Evolutionary conservation across 1,140 invertebrate species (phyloP).

Genomic region (Metopolophium dirhodum): DNA sequence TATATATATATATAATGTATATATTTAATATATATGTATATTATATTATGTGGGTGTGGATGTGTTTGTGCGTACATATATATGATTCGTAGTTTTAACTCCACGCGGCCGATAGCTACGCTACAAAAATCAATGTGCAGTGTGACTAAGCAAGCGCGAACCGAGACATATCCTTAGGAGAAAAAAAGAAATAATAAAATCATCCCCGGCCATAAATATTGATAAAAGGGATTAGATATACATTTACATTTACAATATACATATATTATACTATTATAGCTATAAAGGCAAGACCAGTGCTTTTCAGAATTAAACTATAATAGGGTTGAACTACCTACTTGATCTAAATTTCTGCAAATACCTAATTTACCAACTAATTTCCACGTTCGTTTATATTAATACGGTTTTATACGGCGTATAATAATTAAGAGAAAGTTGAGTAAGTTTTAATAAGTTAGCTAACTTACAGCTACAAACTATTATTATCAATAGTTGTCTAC

Average conservation of each 20-base stretch:
- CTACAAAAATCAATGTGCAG: conserved; percentile 37
- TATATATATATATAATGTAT: background rate
- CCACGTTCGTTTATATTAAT: background rate
- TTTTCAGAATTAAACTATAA: background rate
- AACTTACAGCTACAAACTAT: background rate
- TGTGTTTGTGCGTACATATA: background rate
- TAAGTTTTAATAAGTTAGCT: background rate
- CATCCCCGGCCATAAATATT: background rate
- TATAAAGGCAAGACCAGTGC: background rate
- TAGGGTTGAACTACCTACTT: background rate
- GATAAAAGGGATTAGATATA: background rate
- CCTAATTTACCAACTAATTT: background rate
- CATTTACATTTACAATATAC: background rate
- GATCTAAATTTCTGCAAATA: background rate
- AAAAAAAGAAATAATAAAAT: background rate
- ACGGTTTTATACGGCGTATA: background rate
- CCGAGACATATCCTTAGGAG: background rate
- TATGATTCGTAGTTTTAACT: background rate
- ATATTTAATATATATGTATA: background rate
- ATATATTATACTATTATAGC: background rate
- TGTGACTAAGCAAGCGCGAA: conserved; percentile 20
- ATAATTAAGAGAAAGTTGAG: background rate
- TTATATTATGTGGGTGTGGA: background rate
- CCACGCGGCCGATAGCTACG: background rate
- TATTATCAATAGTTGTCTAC: background rate